Conservation (phyloP, 2,888 invertebrate genomes). For the Chorisops tibialis region DNA sequence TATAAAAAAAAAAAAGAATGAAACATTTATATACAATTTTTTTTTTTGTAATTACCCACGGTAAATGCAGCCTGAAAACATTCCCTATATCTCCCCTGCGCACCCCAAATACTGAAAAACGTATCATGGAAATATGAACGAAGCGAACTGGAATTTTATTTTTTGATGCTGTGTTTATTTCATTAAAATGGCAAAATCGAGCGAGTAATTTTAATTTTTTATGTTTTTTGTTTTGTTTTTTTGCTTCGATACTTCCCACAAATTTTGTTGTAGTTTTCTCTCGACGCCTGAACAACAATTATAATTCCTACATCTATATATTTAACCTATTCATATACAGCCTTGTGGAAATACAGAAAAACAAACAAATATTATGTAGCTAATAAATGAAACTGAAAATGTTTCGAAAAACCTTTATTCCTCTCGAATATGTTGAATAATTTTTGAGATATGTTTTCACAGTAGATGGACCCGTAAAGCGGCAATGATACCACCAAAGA, state of each 20-base stretch:
- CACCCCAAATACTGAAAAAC: no score
- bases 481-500: neutral
- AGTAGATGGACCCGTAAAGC: neutral
- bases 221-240: no score
- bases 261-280: neutral
- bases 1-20: neutral
- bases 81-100: no score
- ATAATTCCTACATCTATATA: constrained; percentile 24
- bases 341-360: neutral
- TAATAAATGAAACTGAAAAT: constrained; percentile 14
- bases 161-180: no score
- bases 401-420: constrained; percentile 13
- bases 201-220: no score
- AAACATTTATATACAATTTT: constrained; percentile 8
- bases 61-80: no score
- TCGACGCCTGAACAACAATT: constrained; percentile 13
- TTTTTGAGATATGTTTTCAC: constrained; percentile 24
- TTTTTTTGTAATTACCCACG: neutral
- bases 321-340: neutral
- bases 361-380: constrained; percentile 3
- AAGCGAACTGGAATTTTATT: no score
- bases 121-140: no score
- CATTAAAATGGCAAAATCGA: no score
- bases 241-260: no score
- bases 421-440: constrained; percentile 25